Base-by-base conservation (phyloP, 2,888 invertebrate species). In the Xestia c-nigrum region DNA sequence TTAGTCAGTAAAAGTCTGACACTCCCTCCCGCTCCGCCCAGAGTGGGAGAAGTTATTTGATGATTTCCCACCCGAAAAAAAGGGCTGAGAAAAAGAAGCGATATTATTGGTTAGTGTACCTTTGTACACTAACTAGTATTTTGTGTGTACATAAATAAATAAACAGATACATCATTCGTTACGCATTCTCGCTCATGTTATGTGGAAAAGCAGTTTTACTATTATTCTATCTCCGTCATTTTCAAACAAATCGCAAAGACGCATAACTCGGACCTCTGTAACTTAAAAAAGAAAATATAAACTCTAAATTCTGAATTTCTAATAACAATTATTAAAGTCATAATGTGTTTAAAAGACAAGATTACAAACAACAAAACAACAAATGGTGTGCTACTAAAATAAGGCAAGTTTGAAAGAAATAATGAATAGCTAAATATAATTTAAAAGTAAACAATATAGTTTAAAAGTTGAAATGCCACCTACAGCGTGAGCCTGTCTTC, bases 361-460 rank as follows among this genome's bases (percentile, higher is more conserved):
- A 43, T 43, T 21, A 21, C 50, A 50, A 21, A 47, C 47, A 19
- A 55, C 7, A 83, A 43, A 52, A 57, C 71, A 65, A 43, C 57
- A 70, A 63, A 67, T 57, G 43, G 38, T 61, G 77, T 80, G 65
- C 69, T 24, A 14, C 24, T 66, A 66, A 72, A 55, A 5, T 14
- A 66, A 19, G 7, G 4, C 7, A 70, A 43, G 5, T 10, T 64
- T 1, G 19, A 6, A 55, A 50, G 7, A 46, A 47, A 43, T 38
- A 47, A 43, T 38, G 19, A 40, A 10, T 10, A 59, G n/a, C 12
- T 55, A 55, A 10, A n/a, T n/a, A 31, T 10, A 12, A n/a, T n/a
- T n/a, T n/a, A 55, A n/a, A n/a, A n/a, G n/a, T 55, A n/a, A n/a
- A n/a, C n/a, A 10, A n/a, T n/a, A 31, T 10, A 12, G 12, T n/a